phyloP scores from a whole-genome alignment of 1,140 invertebrate species.

The Cepaea nemoralis region DNA sequence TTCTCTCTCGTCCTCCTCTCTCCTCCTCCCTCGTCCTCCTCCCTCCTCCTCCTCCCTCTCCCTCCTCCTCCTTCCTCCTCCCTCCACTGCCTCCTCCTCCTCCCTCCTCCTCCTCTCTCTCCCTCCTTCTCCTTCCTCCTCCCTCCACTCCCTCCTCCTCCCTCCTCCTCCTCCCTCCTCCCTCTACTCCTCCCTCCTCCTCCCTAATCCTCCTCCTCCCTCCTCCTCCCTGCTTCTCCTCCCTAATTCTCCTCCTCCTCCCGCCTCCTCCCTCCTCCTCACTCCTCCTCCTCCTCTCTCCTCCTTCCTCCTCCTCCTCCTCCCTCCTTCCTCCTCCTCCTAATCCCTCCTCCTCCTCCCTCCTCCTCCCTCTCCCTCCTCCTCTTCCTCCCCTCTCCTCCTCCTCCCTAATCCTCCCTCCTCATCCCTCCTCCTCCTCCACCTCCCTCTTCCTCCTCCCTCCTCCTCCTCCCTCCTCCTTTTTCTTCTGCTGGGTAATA shows the following conservation, averaged over 20 bases:
- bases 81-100: background rate
- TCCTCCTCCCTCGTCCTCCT: too few species aligned
- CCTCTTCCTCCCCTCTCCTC: background rate
- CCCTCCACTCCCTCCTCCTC: background rate
- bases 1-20: background rate
- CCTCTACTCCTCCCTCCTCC: background rate
- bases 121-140: background rate
- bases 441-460: too few species aligned
- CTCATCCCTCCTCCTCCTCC: background rate
- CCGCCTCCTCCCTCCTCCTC: background rate
- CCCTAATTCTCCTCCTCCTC: background rate
- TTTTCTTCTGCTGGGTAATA: too few species aligned
- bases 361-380: background rate
- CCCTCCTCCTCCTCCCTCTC: too few species aligned
- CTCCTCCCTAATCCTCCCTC: background rate
- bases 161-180: background rate
- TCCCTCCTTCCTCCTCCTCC: background rate
- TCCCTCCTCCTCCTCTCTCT: background rate
- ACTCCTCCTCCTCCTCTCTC: background rate
- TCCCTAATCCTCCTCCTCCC: background rate
- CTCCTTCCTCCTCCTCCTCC: background rate
- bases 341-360: background rate
- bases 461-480: too few species aligned
- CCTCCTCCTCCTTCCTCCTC: too few species aligned
- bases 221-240: background rate